Evolutionary conservation across 2,113 vertebrate genomes (phyloP).

Genomic region (Cromileptes altivelis): DNA sequence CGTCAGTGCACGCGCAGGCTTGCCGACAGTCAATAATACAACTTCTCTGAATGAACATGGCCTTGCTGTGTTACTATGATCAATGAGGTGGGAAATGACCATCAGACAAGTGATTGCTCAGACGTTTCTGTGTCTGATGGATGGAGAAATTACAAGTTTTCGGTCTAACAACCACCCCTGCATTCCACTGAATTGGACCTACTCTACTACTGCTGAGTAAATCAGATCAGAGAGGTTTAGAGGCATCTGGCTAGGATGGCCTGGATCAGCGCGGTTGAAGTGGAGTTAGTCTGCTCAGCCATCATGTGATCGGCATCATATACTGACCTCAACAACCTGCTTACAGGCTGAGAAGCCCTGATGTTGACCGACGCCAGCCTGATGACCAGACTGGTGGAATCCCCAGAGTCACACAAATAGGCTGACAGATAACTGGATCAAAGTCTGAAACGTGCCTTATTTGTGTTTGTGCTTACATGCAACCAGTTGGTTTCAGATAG

Average conservation of each 20-base stretch:
- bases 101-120: not conserved
- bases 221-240: slow-evolving; percentile 61
- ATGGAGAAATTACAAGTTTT: not conserved
- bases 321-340: slow-evolving; percentile 26
- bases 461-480: slow-evolving; percentile 22
- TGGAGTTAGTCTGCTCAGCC: slow-evolving; percentile 56
- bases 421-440: not conserved
- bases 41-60: slow-evolving; percentile 9
- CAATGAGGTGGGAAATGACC: not conserved
- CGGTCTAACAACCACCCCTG: not conserved
- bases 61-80: not conserved
- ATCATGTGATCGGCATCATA: slow-evolving; percentile 57
- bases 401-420: not conserved
- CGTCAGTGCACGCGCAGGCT: not conserved
- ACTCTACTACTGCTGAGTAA: slow-evolving; percentile 32
- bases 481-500: accelerated
- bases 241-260: slow-evolving; percentile 32
- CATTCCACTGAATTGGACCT: not conserved
- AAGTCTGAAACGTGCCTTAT: slow-evolving; percentile 2
- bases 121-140: not conserved
- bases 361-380: not conserved
- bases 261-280: slow-evolving; percentile 41
- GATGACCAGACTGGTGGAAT: not conserved
- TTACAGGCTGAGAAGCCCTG: not conserved
- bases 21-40: not conserved